These are phyloP conservation scores for Rotaria macrura DNA, from an alignment of 2,888 invertebrate genomes.

Conservation along the genomic window DNA sequence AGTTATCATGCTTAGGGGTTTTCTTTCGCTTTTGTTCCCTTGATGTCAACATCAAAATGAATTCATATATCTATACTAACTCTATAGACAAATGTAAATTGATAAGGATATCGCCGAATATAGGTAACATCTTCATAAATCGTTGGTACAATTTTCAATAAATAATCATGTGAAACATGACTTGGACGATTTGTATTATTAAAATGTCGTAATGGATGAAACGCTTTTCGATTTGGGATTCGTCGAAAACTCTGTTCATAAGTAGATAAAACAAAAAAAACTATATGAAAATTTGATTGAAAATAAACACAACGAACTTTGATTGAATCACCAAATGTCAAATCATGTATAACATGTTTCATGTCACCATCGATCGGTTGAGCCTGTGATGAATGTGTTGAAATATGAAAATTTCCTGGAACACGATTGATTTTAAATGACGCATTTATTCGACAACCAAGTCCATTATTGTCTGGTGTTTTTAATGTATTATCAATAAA, in stretches of 20 bases:
- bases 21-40: too few relatives aligned
- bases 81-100: constrained; percentile 56
- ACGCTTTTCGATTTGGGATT: constrained; percentile 14
- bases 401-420: constrained; percentile 58
- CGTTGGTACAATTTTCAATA: constrained; percentile 56
- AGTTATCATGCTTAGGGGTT: too few relatives aligned
- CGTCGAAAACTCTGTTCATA: not conserved
- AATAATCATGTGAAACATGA: constrained; percentile 55
- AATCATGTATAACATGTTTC: constrained; percentile 54
- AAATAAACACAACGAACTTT: not conserved
- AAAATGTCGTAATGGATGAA: not conserved
- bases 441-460: constrained; percentile 54
- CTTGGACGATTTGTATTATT: constrained; percentile 15
- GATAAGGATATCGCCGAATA: constrained; percentile 51
- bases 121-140: constrained; percentile 52
- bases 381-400: constrained; percentile 53
- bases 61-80: constrained; percentile 45
- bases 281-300: not conserved
- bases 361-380: constrained; percentile 55
- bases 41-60: too few relatives aligned
- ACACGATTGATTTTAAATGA: constrained; percentile 49
- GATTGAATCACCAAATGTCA: constrained; percentile 49
- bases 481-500: constrained; percentile 55
- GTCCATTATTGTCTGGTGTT: constrained; percentile 45
- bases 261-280: too few relatives aligned